A percentile compares a stretch with the other conserved stretches of the same genome.
Conservation (phyloP, 1,140 invertebrate species). For the Mercenaria mercenaria region DNA sequence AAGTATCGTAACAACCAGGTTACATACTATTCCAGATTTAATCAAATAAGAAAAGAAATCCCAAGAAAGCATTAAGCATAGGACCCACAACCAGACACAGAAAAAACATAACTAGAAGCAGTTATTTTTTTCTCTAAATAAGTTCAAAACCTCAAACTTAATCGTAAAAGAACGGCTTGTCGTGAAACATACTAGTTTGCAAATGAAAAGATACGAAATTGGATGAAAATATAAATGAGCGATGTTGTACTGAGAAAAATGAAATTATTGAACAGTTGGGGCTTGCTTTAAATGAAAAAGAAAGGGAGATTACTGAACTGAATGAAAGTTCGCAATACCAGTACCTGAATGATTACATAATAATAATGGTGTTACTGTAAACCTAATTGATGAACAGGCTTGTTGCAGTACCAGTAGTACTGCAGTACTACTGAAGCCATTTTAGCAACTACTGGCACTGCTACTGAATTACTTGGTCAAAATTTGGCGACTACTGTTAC, state of each 20-base stretch:
- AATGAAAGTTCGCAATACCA: slow-evolving; percentile 32
- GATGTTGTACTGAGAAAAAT: slow-evolving; percentile 9
- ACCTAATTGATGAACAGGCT: slow-evolving; percentile 24
- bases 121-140: slow-evolving; percentile 11
- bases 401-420: too few species aligned
- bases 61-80: too few species aligned
- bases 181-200: slow-evolving; percentile 41
- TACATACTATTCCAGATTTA: too few species aligned
- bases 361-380: neutral
- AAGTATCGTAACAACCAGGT: too few species aligned
- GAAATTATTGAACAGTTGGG: slow-evolving; percentile 8
- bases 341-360: slow-evolving; percentile 9
- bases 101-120: too few species aligned
- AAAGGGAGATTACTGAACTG: slow-evolving; percentile 14
- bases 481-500: too few species aligned
- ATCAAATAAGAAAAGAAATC: too few species aligned
- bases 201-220: slow-evolving; percentile 23
- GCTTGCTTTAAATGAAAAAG: slow-evolving; percentile 13
- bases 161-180: slow-evolving; percentile 8
- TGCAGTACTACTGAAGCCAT: too few species aligned
- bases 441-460: too few species aligned
- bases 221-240: slow-evolving; percentile 20
- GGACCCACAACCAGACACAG: too few species aligned
- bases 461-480: too few species aligned
- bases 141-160: neutral